Percentiles rank a stretch among this genome's conserved stretches.
Conservation (phyloP, 2,888 invertebrate genomes). For the Seira ritae region DNA sequence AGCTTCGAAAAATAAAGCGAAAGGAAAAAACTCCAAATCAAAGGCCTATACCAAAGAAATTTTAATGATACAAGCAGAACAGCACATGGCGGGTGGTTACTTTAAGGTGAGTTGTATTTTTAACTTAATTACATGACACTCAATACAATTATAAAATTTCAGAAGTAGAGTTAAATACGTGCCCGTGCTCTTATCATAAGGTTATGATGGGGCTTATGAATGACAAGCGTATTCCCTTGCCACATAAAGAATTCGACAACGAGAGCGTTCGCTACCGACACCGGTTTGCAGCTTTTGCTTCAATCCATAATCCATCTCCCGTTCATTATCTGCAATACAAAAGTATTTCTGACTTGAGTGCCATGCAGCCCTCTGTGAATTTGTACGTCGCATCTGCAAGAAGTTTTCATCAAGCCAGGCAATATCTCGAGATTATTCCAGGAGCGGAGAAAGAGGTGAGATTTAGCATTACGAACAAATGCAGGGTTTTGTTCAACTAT, state of each 20-base stretch:
- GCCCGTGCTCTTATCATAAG: no score
- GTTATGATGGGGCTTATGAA: constrained; percentile 93
- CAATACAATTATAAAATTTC: no score
- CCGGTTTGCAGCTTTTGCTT: constrained; percentile 92
- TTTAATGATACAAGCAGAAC: constrained; percentile 92
- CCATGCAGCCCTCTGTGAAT: constrained; percentile 74
- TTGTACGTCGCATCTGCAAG: constrained; percentile 89
- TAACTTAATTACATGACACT: background rate
- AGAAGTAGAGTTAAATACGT: no score
- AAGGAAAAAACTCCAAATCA: constrained; percentile 82
- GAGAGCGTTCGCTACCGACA: constrained; percentile 97
- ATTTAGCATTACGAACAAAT: background rate
- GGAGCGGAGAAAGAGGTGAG: constrained; percentile 86
- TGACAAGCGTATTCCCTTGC: constrained; percentile 89
- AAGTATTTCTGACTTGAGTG: constrained; percentile 77
- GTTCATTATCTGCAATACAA: constrained; percentile 93
- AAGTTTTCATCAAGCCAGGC: constrained; percentile 93
- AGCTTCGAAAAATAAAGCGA: constrained; percentile 70
- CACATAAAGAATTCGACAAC: constrained; percentile 92
- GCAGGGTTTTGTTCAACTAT: background rate
- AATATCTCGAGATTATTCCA: constrained; percentile 88
- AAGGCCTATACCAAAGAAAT: constrained; percentile 89
- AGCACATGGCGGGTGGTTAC: constrained; percentile 96
- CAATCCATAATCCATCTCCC: constrained; percentile 91
- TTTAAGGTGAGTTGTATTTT: constrained; percentile 83